Evolutionary conservation across 1,140 invertebrate species (phyloP).

Genomic region (Lasioglossum baleicum): DNA sequence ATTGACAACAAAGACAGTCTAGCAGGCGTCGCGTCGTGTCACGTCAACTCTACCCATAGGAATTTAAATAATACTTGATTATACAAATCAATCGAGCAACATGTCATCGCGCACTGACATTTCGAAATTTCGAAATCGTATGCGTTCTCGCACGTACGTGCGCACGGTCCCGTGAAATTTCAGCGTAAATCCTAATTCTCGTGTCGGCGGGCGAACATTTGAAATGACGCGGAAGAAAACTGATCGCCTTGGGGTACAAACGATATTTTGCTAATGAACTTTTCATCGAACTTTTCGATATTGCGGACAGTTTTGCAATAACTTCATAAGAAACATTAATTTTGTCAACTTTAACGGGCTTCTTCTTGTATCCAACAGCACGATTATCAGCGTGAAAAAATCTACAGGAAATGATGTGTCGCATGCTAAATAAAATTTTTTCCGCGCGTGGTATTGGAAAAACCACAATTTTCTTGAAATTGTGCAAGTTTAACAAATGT

Average conservation of each 20-base stretch:
- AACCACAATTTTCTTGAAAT: no score
- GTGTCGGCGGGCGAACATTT: neutral
- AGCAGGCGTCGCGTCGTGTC: neutral
- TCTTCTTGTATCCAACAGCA: no score
- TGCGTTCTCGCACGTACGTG: neutral
- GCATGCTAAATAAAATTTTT: no score
- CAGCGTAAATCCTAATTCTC: neutral
- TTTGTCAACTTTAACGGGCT: no score
- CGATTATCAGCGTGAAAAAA: no score
- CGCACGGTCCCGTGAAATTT: constrained; percentile 1
- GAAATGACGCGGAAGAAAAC: neutral
- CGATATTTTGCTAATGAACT: neutral
- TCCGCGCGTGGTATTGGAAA: no score
- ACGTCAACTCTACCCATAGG: neutral
- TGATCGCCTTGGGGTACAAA: no score
- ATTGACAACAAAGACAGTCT: neutral
- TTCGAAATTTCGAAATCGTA: constrained; percentile 24
- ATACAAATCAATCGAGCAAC: neutral
- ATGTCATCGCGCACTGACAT: neutral
- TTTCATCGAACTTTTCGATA: no score
- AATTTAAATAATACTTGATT: neutral
- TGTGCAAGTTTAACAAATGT: no score
- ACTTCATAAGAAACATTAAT: no score
- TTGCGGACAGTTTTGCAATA: no score
- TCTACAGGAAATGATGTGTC: no score